Conservation (phyloP, 2,113 vertebrate species). For the Phrynosoma blainvillii region DNA sequence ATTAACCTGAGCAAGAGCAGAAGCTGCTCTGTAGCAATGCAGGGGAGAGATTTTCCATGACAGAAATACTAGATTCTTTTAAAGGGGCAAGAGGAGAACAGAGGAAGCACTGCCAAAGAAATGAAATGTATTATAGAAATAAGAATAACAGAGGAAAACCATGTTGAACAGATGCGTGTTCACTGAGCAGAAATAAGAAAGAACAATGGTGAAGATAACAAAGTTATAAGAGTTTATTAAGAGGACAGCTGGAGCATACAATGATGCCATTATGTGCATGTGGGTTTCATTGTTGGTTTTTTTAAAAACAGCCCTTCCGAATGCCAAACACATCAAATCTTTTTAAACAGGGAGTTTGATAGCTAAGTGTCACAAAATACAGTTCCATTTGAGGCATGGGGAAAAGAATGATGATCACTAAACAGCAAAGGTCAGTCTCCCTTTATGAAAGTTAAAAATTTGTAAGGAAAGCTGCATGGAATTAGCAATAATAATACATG, state of each 20-base stretch:
- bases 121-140: background rate
- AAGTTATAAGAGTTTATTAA: background rate
- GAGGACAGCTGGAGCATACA: background rate
- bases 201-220: background rate
- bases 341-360: background rate
- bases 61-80: background rate
- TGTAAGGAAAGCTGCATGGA: too few species aligned
- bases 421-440: background rate
- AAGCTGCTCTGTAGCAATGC: too few species aligned
- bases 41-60: too few species aligned
- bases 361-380: background rate
- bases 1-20: too few species aligned
- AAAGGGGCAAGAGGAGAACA: background rate
- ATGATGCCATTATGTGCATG: background rate
- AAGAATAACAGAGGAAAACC: background rate
- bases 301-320: background rate
- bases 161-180: background rate
- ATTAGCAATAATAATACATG: too few species aligned
- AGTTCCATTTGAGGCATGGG: background rate
- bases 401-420: background rate
- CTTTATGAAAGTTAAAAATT: background rate
- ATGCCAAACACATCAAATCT: background rate
- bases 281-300: background rate
- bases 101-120: background rate
- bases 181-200: background rate